Evolutionary conservation across 2,888 invertebrate genomes (phyloP).

Genomic region (Dioctria rufipes): DNA sequence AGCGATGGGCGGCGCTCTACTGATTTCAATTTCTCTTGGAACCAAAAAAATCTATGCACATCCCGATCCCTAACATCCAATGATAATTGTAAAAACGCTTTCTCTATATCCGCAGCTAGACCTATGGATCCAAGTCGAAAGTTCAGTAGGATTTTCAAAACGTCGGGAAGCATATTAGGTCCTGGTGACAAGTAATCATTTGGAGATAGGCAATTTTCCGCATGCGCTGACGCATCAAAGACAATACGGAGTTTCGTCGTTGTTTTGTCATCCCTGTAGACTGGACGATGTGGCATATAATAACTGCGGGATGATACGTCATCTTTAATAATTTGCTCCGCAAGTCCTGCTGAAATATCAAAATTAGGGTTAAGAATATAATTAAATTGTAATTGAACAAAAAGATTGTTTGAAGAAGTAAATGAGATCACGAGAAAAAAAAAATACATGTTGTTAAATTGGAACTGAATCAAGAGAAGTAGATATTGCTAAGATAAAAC

Average conservation of each 20-base stretch:
- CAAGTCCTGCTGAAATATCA: conserved; percentile 45
- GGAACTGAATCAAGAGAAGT: no score
- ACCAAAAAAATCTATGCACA: conserved; percentile 60
- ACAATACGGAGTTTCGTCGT: conserved; percentile 56
- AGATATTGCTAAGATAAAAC: no score
- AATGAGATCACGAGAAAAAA: no score
- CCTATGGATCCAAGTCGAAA: conserved; percentile 55
- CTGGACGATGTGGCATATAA: conserved; percentile 54
- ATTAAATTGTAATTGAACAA: no score
- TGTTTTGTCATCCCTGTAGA: conserved; percentile 51
- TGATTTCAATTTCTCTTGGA: conserved; percentile 40
- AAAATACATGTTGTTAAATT: no score
- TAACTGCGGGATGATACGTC: neutral
- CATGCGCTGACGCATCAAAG: conserved; percentile 55
- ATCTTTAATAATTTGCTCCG: conserved; percentile 10
- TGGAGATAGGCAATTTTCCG: conserved; percentile 56
- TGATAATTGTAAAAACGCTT: conserved; percentile 54
- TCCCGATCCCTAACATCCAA: conserved; percentile 57
- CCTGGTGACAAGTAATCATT: conserved; percentile 62
- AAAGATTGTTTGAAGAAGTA: no score
- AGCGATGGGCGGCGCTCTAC: conserved; percentile 38
- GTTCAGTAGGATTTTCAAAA: conserved; percentile 57
- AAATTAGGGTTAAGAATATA: no score
- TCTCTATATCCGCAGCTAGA: conserved; percentile 60
- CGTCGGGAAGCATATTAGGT: conserved; percentile 60